Conservation (phyloP, 2,888 invertebrate species). For the Parascotia fuliginaria region DNA sequence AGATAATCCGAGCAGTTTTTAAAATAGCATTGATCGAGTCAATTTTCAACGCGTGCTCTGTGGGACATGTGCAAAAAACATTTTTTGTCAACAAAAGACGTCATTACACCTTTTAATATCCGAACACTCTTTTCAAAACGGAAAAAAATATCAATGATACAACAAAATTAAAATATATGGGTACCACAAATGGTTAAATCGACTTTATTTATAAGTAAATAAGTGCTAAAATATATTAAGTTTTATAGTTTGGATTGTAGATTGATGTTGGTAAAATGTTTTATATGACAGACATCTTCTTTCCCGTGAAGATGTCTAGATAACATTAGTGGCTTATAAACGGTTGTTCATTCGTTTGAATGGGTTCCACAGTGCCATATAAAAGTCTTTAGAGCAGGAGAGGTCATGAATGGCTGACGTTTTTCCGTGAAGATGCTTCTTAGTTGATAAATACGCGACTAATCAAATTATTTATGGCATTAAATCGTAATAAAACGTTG, state of each 20-base stretch:
- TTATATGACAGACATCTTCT: constrained; percentile 71
- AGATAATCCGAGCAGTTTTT: constrained; percentile 44
- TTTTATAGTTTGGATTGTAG: constrained; percentile 4
- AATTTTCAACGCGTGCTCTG: constrained; percentile 78
- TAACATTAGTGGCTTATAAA: constrained; percentile 85
- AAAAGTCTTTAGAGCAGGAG: constrained; percentile 54
- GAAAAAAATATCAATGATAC: constrained; percentile 67
- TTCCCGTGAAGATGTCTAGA: constrained; percentile 75
- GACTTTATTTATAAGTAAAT: constrained; percentile 10
- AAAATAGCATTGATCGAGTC: constrained; percentile 45
- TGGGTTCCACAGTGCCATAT: constrained; percentile 47
- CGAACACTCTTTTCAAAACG: constrained; percentile 49
- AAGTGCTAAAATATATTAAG: constrained; percentile 6
- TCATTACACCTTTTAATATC: constrained; percentile 70
- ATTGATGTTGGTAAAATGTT: constrained; percentile 43
- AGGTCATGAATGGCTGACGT: constrained; percentile 73
- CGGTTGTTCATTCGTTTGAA: constrained; percentile 70
- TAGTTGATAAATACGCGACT: constrained; percentile 84
- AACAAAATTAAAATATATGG: constrained; percentile 55
- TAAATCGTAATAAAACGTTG: constrained; percentile 75
- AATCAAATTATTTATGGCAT: constrained; percentile 86
- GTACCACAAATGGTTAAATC: not conserved
- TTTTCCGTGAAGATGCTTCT: constrained; percentile 79
- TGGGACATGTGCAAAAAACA: constrained; percentile 62
- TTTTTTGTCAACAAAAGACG: constrained; percentile 52